These are phyloP conservation scores for Triplophysa bombifrons DNA, from an alignment of 2,797 vertebrate genomes.

Conservation along the genomic window DNA sequence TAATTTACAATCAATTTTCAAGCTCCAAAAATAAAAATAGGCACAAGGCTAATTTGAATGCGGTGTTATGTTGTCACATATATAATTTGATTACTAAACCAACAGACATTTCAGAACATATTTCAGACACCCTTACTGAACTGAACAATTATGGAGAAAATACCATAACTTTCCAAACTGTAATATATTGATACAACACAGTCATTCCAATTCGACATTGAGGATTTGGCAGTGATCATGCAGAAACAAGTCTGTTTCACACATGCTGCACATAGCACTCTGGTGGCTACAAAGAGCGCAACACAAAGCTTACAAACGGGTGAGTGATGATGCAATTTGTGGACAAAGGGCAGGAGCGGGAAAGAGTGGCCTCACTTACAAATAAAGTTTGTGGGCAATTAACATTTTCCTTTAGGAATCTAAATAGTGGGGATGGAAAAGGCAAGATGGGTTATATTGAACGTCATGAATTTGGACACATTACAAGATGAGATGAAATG, in stretches of 20 bases:
- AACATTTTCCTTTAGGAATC: slow-evolving; percentile 96
- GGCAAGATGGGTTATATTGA: slow-evolving; percentile 64
- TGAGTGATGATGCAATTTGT: slow-evolving; percentile 63
- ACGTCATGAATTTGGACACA: slow-evolving; percentile 34
- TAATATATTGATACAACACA: slow-evolving; percentile 19
- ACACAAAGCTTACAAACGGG: slow-evolving; percentile 53
- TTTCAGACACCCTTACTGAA: neutral
- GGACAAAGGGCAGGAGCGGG: slow-evolving; percentile 63
- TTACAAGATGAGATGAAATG: slow-evolving; percentile 41
- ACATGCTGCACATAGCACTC: slow-evolving; percentile 48
- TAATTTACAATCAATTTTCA: neutral
- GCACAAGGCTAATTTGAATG: slow-evolving; percentile 32
- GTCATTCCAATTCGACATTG: slow-evolving; percentile 41
- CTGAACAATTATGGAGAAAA: neutral
- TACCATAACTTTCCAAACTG: neutral
- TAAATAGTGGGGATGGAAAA: slow-evolving; percentile 74
- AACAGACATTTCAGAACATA: neutral
- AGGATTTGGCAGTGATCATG: slow-evolving; percentile 52
- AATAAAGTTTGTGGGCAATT: slow-evolving; percentile 90
- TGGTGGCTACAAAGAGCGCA: slow-evolving; percentile 36
- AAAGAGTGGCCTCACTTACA: slow-evolving; percentile 86
- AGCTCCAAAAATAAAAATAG: slow-evolving; percentile 8
- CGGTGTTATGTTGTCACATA: slow-evolving; percentile 19
- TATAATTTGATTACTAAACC: neutral
- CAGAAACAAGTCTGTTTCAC: slow-evolving; percentile 39